Evolutionary conservation across 1,140 invertebrate species (phyloP).

Genomic region (Glossosoma conforme): DNA sequence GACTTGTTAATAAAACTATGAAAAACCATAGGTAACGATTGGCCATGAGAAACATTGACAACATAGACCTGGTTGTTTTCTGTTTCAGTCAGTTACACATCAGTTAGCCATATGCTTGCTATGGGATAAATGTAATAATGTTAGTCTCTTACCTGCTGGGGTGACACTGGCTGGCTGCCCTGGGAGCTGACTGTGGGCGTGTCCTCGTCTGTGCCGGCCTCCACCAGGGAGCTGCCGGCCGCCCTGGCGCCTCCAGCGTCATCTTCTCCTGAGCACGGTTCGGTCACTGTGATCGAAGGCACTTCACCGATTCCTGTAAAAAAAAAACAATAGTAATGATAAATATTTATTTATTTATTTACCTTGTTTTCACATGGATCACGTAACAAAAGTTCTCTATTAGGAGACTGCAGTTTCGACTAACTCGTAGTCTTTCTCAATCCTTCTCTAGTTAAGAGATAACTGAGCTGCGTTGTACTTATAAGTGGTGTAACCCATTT

Average conservation of each 20-base stretch:
- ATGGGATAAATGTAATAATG: not conserved
- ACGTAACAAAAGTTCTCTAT: no score
- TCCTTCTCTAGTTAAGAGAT: no score
- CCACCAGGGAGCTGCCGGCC: conserved; percentile 9
- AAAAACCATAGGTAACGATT: no score
- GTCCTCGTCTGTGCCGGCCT: conserved; percentile 39
- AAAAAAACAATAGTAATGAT: not conserved
- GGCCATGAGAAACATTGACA: no score
- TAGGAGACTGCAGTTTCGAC: no score
- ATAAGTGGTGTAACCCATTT: no score
- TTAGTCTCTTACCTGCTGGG: conserved; percentile 45
- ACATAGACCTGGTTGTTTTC: no score
- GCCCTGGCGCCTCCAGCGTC: not conserved
- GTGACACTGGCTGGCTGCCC: conserved; percentile 45
- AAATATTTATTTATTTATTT: no score
- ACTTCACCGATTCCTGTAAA: conserved; percentile 13
- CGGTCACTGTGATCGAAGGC: conserved; percentile 21
- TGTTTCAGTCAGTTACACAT: not conserved
- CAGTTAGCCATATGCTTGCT: not conserved
- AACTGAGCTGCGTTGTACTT: no score
- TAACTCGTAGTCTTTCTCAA: no score
- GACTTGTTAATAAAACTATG: no score
- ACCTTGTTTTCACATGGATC: no score
- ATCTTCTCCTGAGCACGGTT: conserved; percentile 4
- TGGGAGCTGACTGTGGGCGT: conserved; percentile 47